Evolutionary conservation across 2,888 invertebrate species (phyloP).

Genomic region (Tineola bisselliella): DNA sequence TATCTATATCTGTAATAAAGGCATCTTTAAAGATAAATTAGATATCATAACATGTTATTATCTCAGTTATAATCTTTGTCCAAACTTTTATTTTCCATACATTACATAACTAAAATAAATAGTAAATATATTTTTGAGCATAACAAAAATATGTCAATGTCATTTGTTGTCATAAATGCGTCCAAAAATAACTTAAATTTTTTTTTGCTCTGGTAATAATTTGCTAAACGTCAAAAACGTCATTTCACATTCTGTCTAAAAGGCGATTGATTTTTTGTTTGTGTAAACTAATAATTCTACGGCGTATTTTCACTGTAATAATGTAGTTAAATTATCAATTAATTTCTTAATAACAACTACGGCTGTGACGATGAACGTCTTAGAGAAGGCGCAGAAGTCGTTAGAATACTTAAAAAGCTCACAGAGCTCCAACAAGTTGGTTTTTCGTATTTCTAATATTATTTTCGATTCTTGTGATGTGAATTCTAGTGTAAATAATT

Average conservation of each 20-base stretch:
- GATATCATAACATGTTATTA: not conserved
- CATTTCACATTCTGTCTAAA: not conserved
- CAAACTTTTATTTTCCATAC: not conserved
- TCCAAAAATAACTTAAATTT: not conserved
- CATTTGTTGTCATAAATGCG: not conserved
- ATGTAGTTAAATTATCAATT: conserved; percentile 25
- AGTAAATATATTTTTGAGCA: not conserved
- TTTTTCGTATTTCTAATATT: conserved; percentile 20
- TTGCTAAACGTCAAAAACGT: no score
- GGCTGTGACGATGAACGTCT: conserved; percentile 45
- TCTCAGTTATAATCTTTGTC: not conserved
- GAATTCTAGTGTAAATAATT: conserved; percentile 1
- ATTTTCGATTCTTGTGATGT: not conserved
- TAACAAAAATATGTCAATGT: not conserved
- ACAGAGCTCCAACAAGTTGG: conserved; percentile 45
- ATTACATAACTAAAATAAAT: not conserved
- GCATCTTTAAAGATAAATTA: not conserved
- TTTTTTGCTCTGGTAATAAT: not conserved
- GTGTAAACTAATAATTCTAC: conserved; percentile 23
- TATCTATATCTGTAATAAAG: not conserved
- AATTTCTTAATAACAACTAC: conserved; percentile 17
- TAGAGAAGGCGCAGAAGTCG: conserved; percentile 61
- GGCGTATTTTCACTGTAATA: conserved; percentile 22
- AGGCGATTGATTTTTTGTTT: conserved; percentile 39
- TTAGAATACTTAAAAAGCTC: conserved; percentile 48